phyloP scores from a whole-genome alignment of 2,888 invertebrate species.

The Ligdia adustata region DNA sequence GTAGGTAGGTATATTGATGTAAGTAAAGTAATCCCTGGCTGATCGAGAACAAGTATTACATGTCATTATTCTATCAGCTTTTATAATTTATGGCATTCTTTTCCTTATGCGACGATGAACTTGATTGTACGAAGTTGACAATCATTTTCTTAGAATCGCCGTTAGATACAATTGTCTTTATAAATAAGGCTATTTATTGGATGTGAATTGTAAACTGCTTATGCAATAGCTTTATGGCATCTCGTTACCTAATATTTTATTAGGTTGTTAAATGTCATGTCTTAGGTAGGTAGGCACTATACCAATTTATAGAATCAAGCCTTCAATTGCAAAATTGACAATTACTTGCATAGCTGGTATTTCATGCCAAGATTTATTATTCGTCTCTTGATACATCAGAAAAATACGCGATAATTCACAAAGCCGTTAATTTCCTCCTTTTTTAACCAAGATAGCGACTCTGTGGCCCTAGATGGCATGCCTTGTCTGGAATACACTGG shows the following conservation, averaged over 20 bases:
- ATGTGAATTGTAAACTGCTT: neutral
- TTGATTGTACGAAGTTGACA: conserved; percentile 19
- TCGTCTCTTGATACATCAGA: too few species aligned
- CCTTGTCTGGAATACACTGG: too few species aligned
- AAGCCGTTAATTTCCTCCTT: too few species aligned
- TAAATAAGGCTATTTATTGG: conserved; percentile 9
- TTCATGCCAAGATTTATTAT: neutral
- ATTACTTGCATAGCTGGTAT: neutral
- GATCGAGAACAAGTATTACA: too few species aligned
- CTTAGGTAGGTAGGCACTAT: neutral
- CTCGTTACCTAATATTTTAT: conserved; percentile 1
- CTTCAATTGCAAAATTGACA: neutral
- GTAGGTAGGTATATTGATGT: too few species aligned
- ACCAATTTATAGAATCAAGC: neutral
- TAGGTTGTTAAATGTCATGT: neutral
- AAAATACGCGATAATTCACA: too few species aligned
- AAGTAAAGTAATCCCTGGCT: too few species aligned
- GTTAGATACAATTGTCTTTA: conserved; percentile 22
- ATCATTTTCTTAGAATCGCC: conserved; percentile 23
- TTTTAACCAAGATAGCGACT: too few species aligned
- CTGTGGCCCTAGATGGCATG: too few species aligned
- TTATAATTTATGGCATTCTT: conserved; percentile 31
- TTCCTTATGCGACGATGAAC: conserved; percentile 23
- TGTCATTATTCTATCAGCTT: conserved; percentile 13
- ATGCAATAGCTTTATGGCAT: conserved; percentile 1